phyloP scores from a whole-genome alignment of 2,113 vertebrate genomes.

The Actenoides lindsayi region DNA sequence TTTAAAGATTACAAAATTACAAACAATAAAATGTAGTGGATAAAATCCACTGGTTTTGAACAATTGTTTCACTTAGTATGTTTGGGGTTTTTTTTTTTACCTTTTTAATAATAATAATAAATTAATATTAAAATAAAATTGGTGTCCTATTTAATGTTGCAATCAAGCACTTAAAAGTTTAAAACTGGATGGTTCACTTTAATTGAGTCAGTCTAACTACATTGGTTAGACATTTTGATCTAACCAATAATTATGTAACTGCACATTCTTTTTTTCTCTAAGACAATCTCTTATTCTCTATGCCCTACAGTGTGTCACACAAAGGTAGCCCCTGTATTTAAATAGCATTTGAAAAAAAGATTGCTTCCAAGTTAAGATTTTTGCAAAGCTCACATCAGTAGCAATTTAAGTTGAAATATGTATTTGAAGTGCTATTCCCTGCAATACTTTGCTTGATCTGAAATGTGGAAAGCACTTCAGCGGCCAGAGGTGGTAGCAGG shows the following conservation, averaged over 20 bases:
- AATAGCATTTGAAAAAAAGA: neutral
- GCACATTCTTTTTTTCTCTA: rapidly evolving
- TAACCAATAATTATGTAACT: neutral
- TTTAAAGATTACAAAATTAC: neutral
- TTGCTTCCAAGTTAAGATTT: neutral
- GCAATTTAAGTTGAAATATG: neutral
- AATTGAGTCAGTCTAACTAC: neutral
- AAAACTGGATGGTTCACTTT: neutral
- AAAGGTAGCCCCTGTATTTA: neutral
- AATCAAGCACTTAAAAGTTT: neutral
- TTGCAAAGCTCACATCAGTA: neutral
- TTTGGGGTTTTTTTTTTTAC: neutral
- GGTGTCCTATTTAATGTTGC: neutral
- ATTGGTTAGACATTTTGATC: neutral
- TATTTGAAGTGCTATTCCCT: neutral
- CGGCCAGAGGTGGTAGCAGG: neutral
- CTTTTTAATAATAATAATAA: neutral
- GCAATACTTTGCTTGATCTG: neutral
- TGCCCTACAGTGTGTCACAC: neutral
- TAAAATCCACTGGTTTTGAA: neutral
- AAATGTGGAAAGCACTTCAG: neutral
- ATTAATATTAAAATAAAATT: neutral
- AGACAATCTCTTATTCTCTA: neutral
- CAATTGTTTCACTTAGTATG: neutral
- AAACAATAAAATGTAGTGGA: neutral